Evolutionary conservation across 2,888 invertebrate species (phyloP), one percentile per base, ranked within the genome.

Genomic region (Dendrolimus pini): DNA sequence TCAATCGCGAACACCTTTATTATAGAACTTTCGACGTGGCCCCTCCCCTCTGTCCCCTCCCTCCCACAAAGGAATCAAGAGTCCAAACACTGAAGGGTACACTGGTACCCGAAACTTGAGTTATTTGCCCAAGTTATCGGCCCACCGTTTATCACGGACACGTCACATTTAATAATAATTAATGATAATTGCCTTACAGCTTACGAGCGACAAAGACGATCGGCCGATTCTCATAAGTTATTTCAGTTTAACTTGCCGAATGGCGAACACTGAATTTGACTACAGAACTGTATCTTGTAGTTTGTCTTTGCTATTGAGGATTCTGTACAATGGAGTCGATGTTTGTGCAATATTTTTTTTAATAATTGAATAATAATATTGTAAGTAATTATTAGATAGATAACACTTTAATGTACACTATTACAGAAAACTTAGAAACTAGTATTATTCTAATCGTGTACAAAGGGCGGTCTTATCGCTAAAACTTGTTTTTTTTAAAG

Each of bases 81-180:
- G 79, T 79, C 77, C 77, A 78, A 74, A 66, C 65, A 75, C 74
- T 70, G 72, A 72, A 65, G 61, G 62, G 64, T 30, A 30, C 30
- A 74, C 70, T 68, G 67, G 67, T 65, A 67, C 68, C 71, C 70
- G 74, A 65, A 71, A 75, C 74, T 80, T 84, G 87, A 87, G 78
- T 85, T 89, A 89, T 89, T 88, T 85, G 85, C 77, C 67, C 85
- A 87, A 89, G 86, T 88, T 89, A 90, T 90, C 89, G 84, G 85
- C 70, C 77, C 68, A 68, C 82, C 88, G 87, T 89, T 89, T 87
- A 89, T 89, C 89, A 88, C 77, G 66, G 67, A 77, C 81, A 74
- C 82, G 89, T 89, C 89, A 84, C 85, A 87, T 90, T 89, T 90
- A 90, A 90, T 90, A 89, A 90, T 90, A 88, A 90, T 89, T 88